phyloP scores from a whole-genome alignment of 2,113 vertebrate genomes.

The Anhinga anhinga region DNA sequence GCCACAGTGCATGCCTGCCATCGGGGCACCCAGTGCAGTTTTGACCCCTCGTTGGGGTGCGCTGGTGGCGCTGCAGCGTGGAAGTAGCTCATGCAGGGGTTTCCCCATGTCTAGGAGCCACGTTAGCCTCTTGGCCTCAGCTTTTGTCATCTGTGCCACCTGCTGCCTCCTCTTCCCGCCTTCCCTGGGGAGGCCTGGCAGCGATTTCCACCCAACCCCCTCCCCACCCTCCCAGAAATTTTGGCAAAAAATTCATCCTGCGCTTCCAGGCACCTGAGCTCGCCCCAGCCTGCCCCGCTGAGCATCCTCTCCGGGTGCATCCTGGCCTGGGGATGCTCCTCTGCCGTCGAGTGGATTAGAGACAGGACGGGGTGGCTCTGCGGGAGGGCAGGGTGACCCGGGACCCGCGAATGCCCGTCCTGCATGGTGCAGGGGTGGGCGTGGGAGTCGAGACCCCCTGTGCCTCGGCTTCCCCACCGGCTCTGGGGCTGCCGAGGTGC shows the following conservation, averaged over 20 bases:
- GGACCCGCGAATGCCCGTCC: rapidly evolving
- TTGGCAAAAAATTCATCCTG: not conserved
- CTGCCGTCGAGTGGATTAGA: rapidly evolving
- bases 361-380: not conserved
- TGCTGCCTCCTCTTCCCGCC: rapidly evolving
- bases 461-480: not conserved
- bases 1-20: rapidly evolving
- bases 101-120: not conserved
- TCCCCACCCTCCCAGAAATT: not conserved
- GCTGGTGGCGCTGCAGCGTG: not conserved
- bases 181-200: not conserved
- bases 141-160: not conserved
- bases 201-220: not conserved
- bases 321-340: not conserved
- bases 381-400: not conserved
- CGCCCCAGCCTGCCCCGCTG: not conserved
- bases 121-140: not conserved
- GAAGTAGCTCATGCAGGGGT: rapidly evolving
- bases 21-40: not conserved
- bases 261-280: not conserved
- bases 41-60: rapidly evolving
- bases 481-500: not conserved
- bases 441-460: rapidly evolving
- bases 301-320: rapidly evolving
- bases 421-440: rapidly evolving